phyloP scores from a whole-genome alignment of 92 coral and sea anemone genomes.

The Zoanthus sansibaricus region DNA sequence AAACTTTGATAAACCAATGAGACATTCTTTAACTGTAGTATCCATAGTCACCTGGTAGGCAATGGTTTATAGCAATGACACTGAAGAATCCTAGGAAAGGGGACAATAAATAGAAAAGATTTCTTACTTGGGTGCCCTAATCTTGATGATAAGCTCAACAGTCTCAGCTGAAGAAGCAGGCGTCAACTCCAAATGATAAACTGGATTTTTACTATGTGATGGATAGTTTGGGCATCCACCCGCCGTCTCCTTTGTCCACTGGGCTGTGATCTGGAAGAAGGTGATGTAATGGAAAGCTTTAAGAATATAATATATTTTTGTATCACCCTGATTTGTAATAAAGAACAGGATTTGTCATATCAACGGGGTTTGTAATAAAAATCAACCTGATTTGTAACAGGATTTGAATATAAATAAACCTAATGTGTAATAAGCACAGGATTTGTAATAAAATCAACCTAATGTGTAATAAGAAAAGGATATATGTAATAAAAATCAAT shows the following conservation, averaged over 20 bases:
- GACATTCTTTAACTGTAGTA: too few relatives aligned
- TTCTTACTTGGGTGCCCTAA: constrained; percentile 95
- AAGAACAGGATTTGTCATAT: too few relatives aligned
- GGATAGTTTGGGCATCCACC: constrained; percentile 98
- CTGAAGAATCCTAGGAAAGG: background rate
- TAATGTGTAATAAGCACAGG: background rate
- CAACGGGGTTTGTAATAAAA: background rate
- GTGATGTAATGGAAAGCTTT: background rate
- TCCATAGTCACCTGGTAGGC: background rate
- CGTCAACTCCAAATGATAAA: constrained; percentile 79
- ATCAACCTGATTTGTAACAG: too few relatives aligned
- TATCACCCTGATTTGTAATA: too few relatives aligned
- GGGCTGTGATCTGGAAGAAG: constrained; percentile 78
- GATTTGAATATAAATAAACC: too few relatives aligned
- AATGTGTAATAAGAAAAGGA: too few relatives aligned
- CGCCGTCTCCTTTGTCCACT: constrained; percentile 89
- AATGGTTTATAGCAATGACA: too few relatives aligned
- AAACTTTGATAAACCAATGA: too few relatives aligned
- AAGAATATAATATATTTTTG: too few relatives aligned
- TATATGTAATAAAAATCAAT: too few relatives aligned
- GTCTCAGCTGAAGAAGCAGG: constrained; percentile 76
- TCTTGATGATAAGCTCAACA: constrained; percentile 86
- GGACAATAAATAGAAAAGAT: background rate
- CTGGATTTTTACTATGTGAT: constrained; percentile 84
- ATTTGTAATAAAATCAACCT: too few relatives aligned